Conservation (phyloP, 2,113 vertebrate species). For the Zosterops japonicus region DNA sequence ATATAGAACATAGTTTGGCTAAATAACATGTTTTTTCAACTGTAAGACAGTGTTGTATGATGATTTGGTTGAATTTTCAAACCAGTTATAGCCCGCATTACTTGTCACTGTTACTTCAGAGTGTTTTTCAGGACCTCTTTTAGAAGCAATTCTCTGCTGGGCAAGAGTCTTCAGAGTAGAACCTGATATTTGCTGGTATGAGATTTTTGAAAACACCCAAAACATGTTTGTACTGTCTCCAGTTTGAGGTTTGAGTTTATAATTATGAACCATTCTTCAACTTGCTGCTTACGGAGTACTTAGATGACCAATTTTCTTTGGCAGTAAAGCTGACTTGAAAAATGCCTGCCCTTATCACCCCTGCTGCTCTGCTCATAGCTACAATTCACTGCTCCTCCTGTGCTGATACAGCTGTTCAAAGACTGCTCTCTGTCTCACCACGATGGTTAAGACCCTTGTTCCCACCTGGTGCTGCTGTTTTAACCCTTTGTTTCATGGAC, state of each 20-base stretch:
- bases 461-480: not conserved
- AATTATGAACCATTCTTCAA: not conserved
- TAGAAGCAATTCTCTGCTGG: not conserved
- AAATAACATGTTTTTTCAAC: not conserved
- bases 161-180: not conserved
- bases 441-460: not conserved
- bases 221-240: not conserved
- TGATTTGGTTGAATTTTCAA: not conserved
- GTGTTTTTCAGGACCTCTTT: not conserved
- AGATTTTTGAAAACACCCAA: not conserved
- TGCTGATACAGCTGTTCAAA: not conserved
- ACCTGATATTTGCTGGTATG: not conserved
- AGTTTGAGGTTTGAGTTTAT: not conserved
- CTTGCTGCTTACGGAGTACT: not conserved
- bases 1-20: not conserved
- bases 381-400: not conserved
- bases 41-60: not conserved
- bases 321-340: not conserved
- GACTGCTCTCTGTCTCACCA: not conserved
- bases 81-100: not conserved
- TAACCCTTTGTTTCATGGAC: not conserved
- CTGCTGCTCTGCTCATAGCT: not conserved
- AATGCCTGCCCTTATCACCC: not conserved
- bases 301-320: not conserved
- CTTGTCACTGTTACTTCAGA: not conserved